A percentile compares a stretch with the other conserved stretches of the same genome.
phyloP scores from a whole-genome alignment of 1,140 invertebrate genomes.

The Glossosoma conforme region DNA sequence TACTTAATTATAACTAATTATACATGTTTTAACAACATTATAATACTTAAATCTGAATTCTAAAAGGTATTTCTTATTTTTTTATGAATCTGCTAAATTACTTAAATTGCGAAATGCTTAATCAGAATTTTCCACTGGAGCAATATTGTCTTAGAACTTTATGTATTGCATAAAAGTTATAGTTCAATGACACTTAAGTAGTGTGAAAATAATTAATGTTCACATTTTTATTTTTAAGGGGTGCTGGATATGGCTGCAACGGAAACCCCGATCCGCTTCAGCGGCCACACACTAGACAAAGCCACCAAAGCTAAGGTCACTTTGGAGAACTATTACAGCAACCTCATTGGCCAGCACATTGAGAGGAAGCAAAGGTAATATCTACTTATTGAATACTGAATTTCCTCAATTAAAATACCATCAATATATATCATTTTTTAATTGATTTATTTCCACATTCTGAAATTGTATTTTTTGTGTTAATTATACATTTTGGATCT shows the following conservation, averaged over 20 bases:
- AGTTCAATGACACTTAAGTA: no score
- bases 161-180: no score
- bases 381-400: conserved; percentile 6
- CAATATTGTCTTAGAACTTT: no score
- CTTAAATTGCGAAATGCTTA: no score
- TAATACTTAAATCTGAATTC: no score
- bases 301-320: conserved; percentile 99
- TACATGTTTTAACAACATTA: no score
- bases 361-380: conserved; percentile 88
- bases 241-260: conserved; percentile 57
- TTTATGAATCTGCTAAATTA: no score
- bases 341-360: conserved; percentile 94
- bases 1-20: no score
- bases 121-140: no score
- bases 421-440: neutral
- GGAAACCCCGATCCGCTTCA: conserved; percentile 80
- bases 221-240: conserved; percentile 34
- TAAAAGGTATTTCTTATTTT: no score
- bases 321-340: conserved; percentile 98
- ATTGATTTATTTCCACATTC: neutral
- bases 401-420: neutral
- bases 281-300: conserved; percentile 96
- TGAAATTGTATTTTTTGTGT: neutral
- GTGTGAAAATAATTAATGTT: neutral
- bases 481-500: neutral